Evolutionary conservation across 1,140 invertebrate genomes (phyloP).

Genomic region (Rhizoglyphus robini): DNA sequence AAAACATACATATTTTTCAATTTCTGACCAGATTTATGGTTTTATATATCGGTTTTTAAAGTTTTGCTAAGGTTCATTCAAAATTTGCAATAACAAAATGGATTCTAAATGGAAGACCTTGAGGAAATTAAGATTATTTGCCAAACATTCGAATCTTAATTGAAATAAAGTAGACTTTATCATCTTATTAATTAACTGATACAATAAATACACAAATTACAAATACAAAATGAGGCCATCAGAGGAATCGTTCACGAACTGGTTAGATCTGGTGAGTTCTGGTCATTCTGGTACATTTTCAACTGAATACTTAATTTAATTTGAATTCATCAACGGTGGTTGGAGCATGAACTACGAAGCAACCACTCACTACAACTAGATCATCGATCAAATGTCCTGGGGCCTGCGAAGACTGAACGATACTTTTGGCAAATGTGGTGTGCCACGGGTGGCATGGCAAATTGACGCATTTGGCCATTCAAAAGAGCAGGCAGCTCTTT

Average conservation of each 20-base stretch:
- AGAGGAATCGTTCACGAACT: constrained; percentile 36
- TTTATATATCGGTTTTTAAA: no score
- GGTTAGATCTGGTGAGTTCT: constrained; percentile 44
- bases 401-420: constrained; percentile 42
- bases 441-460: constrained; percentile 48
- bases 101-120: no score
- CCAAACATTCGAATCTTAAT: no score
- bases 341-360: constrained; percentile 98
- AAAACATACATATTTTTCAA: no score
- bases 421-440: constrained; percentile 48
- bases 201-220: no score
- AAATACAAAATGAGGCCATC: constrained; percentile 47
- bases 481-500: constrained; percentile 47
- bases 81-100: no score
- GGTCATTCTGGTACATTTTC: no score
- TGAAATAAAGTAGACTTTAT: no score
- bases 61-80: no score
- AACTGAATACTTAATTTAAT: background rate
- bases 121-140: no score
- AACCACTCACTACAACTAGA: constrained; percentile 72
- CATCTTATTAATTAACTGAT: no score
- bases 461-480: constrained; percentile 56
- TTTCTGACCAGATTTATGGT: no score
- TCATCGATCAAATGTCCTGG: constrained; percentile 80
- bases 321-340: constrained; percentile 82